A percentile compares a stretch with the other conserved stretches of the same genome.
phyloP scores from a whole-genome alignment of 1,140 invertebrate genomes.

The Psix sp. region DNA sequence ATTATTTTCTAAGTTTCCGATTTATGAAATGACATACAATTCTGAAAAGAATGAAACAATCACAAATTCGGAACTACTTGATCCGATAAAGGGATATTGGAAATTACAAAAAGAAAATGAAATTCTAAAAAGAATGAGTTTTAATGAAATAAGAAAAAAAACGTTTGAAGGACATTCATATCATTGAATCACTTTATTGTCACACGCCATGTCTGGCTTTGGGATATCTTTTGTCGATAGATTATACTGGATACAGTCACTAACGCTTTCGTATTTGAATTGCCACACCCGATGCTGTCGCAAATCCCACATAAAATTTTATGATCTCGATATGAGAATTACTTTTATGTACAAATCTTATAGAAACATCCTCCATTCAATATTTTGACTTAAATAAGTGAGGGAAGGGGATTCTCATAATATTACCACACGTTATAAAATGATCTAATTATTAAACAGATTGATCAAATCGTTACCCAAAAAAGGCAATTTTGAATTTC shows the following conservation, averaged over 20 bases:
- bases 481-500: too few relatives aligned
- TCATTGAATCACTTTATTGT: slow-evolving; percentile 77
- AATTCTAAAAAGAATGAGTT: too few relatives aligned
- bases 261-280: slow-evolving; percentile 73
- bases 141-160: slow-evolving; percentile 3
- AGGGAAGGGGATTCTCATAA: slow-evolving; percentile 21
- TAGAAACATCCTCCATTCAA: slow-evolving; percentile 28
- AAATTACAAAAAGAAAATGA: too few relatives aligned
- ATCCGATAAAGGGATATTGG: too few relatives aligned
- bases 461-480: too few relatives aligned
- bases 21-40: too few relatives aligned
- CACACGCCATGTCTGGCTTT: slow-evolving; percentile 75
- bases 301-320: slow-evolving; percentile 61
- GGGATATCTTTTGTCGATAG: slow-evolving; percentile 74
- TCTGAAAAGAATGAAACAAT: too few relatives aligned
- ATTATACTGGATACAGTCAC: slow-evolving; percentile 75
- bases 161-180: slow-evolving; percentile 53
- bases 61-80: too few relatives aligned
- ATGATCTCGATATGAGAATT: slow-evolving; percentile 32
- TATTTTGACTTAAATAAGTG: slow-evolving; percentile 21
- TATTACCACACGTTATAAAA: too few relatives aligned
- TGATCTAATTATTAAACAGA: too few relatives aligned
- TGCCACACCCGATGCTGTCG: slow-evolving; percentile 65
- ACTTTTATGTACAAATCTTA: slow-evolving; percentile 47
- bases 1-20: too few relatives aligned